Base-by-base conservation (phyloP, 1,140 invertebrate genomes). In the Drosophila guanche region DNA sequence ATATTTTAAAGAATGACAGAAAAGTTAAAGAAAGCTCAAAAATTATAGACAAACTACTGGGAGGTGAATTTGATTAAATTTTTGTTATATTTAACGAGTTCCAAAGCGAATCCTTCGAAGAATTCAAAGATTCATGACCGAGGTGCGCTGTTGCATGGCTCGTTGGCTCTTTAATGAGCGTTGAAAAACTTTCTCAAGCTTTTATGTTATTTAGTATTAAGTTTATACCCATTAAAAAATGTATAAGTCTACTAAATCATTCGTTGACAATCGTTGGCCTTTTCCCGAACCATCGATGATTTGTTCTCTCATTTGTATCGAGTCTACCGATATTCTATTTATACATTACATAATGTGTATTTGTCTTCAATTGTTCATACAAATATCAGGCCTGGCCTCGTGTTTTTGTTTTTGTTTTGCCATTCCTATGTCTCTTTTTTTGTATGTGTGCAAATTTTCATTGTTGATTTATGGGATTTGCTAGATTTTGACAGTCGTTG, bases 381-480 rank as follows among this genome's bases (percentile, higher is more conserved):
- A 47, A 61, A 74, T 37, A 62, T 45, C 59, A 63, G 50, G 58
- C 46, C 52, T 52, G 33, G 33, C 10, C 33, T 37, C 33, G 10
- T 37, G 46, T 51, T 56, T 25, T 14, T 52, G 53, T 75, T 37
- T 55, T 52, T 47, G 54, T 66, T 61, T 68, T 58, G 46, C 5
- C 12, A 42, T 65, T 58, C 33, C 47, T 58, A 10, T 37, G 33
- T 65, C 50, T 67, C 25, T 58, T 56, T n/a, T 52, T 65, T 41
- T 70, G 16, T 75, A 63, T 57, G 29, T 52, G 41, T 27, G 46
- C 60, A 67, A 65, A 67, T 74, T 73, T 74, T 52, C 61, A 76
- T 76, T 88, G 86, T 83, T 88, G 86, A 90, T 90, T 90, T 89
- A 89, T 89, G 88, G 78, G 81, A 86, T 90, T 88, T 83, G 78